A percentile compares a stretch with the other conserved stretches of the same genome.
These are phyloP conservation scores for Macrocentrus cingulum DNA, from an alignment of 1,140 invertebrate species.

Conservation along the genomic window DNA sequence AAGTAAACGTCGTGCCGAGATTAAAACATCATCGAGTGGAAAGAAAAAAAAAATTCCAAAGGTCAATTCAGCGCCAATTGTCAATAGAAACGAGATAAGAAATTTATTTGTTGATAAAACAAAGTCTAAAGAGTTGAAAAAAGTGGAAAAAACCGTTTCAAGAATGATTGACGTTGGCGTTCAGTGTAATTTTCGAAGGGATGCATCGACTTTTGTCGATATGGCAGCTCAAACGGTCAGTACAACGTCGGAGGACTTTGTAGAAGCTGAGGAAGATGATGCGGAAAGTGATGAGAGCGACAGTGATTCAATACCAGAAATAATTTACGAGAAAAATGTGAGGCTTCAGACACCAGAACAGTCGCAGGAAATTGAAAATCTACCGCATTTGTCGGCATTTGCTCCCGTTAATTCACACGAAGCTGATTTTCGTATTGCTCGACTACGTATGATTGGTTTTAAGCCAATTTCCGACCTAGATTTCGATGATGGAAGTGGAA, in stretches of 20 bases:
- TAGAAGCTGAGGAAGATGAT: constrained; percentile 32
- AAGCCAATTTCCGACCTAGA: constrained; percentile 40
- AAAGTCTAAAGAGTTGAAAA: background rate
- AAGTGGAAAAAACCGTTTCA: background rate
- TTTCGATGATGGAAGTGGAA: background rate
- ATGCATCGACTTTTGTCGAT: constrained; percentile 29
- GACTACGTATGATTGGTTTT: constrained; percentile 51
- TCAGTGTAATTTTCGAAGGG: constrained; percentile 41
- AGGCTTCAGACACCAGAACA: background rate
- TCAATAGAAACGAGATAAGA: constrained; percentile 23
- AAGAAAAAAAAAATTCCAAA: constrained; percentile 13
- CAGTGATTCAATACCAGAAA: constrained; percentile 1
- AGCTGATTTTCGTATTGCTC: constrained; percentile 42
- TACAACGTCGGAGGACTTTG: constrained; percentile 38
- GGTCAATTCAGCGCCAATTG: constrained; percentile 12
- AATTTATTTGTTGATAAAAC: too few relatives aligned
- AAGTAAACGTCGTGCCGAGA: constrained; percentile 6
- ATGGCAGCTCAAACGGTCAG: constrained; percentile 29
- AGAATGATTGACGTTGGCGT: constrained; percentile 37
- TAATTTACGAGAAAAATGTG: background rate
- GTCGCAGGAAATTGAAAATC: background rate
- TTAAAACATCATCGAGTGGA: constrained; percentile 14
- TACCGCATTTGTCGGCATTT: constrained; percentile 42
- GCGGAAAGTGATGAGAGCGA: constrained; percentile 26
- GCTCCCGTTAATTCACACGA: constrained; percentile 45